These are phyloP conservation scores for Tetranychus cinnabarinus DNA, from an alignment of 1,140 invertebrate genomes.

Conservation along the genomic window DNA sequence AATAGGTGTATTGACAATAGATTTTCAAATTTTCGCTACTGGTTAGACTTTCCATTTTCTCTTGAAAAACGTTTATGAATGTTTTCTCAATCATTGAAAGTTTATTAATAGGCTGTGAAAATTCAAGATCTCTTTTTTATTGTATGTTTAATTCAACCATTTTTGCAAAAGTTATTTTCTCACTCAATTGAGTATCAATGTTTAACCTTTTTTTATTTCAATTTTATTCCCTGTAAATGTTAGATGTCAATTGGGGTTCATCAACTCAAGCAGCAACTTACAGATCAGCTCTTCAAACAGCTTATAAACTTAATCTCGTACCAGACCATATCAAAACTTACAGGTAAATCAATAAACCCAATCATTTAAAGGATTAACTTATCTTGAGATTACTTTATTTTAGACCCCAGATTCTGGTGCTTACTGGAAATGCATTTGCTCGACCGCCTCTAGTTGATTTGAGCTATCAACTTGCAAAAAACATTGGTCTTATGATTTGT, in stretches of 20 bases:
- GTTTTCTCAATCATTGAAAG: too few relatives aligned
- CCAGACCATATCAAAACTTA: constrained; percentile 37
- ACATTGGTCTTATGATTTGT: constrained; percentile 28
- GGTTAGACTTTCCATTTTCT: too few relatives aligned
- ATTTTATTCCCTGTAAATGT: too few relatives aligned
- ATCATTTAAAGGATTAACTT: background rate
- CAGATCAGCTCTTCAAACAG: constrained; percentile 25
- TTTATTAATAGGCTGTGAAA: too few relatives aligned
- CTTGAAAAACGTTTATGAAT: too few relatives aligned
- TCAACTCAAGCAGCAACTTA: constrained; percentile 39
- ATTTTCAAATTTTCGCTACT: too few relatives aligned
- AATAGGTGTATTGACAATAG: too few relatives aligned
- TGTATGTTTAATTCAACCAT: too few relatives aligned
- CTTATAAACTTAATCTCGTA: constrained; percentile 26
- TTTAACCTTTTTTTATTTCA: background rate
- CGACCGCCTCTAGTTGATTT: constrained; percentile 31
- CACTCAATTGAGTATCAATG: background rate
- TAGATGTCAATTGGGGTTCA: constrained; percentile 39
- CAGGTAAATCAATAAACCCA: constrained; percentile 2
- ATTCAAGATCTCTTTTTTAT: too few relatives aligned
- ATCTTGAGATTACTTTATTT: background rate
- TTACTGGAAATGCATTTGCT: constrained; percentile 27
- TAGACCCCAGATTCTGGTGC: constrained; percentile 29
- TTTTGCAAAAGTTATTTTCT: background rate
- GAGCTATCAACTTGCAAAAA: constrained; percentile 28